Evolutionary conservation across 2,113 vertebrate species (phyloP).

Genomic region (Vidua macroura): DNA sequence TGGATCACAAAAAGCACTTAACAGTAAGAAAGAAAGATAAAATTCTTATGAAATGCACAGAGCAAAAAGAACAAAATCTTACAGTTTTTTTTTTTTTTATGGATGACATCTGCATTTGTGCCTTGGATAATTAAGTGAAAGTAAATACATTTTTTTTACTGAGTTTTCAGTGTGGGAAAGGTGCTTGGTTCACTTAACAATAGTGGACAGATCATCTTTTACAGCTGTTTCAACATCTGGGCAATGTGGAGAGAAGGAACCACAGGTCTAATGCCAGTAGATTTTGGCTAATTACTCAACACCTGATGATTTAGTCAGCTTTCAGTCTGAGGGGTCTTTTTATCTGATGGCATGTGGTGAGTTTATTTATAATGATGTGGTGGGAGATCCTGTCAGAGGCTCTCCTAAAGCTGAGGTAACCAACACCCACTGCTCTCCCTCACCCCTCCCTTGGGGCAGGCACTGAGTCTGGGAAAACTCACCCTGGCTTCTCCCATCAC

Average conservation of each 20-base stretch:
- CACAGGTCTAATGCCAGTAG: not conserved
- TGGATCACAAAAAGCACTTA: not conserved
- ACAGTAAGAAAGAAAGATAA: not conserved
- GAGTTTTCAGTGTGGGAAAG: not conserved
- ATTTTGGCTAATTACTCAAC: not conserved
- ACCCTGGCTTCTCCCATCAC: not conserved
- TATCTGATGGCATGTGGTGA: rapidly evolving
- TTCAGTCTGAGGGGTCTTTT: not conserved
- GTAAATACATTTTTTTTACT: not conserved
- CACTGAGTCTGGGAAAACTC: not conserved
- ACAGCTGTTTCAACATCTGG: not conserved
- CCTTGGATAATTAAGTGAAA: not conserved
- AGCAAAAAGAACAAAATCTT: not conserved
- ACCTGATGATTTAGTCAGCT: not conserved
- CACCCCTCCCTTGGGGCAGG: too few relatives aligned
- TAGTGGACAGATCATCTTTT: rapidly evolving
- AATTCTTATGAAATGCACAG: not conserved
- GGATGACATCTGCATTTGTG: not conserved
- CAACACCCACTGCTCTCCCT: not conserved
- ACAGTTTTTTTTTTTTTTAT: not conserved
- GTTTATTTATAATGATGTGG: not conserved
- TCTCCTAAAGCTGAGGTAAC: not conserved
- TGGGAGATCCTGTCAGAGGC: not conserved
- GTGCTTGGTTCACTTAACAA: not conserved
- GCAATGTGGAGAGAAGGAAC: rapidly evolving